Conservation (phyloP, 2,888 invertebrate genomes). For the Synanthedon formicaeformis region DNA sequence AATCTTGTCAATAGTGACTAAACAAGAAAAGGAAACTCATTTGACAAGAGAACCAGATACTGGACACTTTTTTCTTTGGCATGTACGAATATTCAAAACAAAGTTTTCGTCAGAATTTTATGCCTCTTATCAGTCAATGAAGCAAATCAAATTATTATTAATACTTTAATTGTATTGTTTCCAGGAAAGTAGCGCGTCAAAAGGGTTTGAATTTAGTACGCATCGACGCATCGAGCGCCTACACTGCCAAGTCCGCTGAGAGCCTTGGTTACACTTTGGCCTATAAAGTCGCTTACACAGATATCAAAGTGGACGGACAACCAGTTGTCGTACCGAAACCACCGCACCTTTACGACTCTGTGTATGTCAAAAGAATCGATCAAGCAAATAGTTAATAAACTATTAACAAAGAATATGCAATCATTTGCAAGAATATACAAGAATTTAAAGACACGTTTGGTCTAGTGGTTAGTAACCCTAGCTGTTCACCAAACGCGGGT, state of each 20-base stretch:
- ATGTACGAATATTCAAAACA: too few relatives aligned
- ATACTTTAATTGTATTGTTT: constrained; percentile 22
- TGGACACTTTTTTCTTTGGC: too few relatives aligned
- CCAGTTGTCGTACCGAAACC: constrained; percentile 74
- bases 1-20: too few relatives aligned
- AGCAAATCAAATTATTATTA: background rate
- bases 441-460: too few relatives aligned
- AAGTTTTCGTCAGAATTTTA: too few relatives aligned
- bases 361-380: constrained; percentile 64
- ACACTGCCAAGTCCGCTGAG: constrained; percentile 79
- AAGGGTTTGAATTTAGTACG: constrained; percentile 72
- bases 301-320: constrained; percentile 73
- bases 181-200: constrained; percentile 69
- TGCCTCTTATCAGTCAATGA: background rate
- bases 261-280: constrained; percentile 78
- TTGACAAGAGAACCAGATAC: too few relatives aligned
- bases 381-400: too few relatives aligned
- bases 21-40: too few relatives aligned
- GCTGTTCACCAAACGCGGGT: too few relatives aligned
- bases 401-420: too few relatives aligned
- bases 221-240: constrained; percentile 81
- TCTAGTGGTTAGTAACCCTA: too few relatives aligned
- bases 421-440: too few relatives aligned
- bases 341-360: constrained; percentile 72
- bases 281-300: constrained; percentile 73